phyloP scores from a whole-genome alignment of 2,113 vertebrate species.

The Festucalex cinctus region DNA sequence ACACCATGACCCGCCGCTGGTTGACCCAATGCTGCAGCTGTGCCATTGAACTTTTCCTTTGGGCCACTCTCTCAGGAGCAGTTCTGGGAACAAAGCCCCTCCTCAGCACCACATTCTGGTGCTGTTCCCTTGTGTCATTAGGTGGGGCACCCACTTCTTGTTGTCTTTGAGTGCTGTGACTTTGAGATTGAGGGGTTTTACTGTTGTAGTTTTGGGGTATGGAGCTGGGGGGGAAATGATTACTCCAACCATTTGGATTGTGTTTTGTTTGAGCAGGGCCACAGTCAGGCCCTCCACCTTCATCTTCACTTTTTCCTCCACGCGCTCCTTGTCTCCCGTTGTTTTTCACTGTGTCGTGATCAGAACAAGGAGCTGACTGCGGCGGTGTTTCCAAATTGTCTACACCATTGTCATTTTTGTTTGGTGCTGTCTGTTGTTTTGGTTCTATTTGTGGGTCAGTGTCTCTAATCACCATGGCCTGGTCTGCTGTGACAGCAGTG shows the following conservation, averaged over 20 bases:
- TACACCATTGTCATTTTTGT: conserved; percentile 52
- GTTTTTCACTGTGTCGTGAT: conserved; percentile 20
- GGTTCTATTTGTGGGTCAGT: conserved; percentile 67
- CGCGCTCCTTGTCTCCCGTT: conserved; percentile 23
- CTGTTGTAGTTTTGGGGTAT: conserved; percentile 30
- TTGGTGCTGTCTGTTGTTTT: conserved; percentile 58
- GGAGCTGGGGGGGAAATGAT: conserved; percentile 59
- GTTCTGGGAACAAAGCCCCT: conserved; percentile 76
- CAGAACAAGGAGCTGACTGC: conserved; percentile 28
- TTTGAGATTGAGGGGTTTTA: conserved; percentile 19
- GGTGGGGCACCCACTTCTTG: conserved; percentile 23
- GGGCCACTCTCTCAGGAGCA: conserved; percentile 83
- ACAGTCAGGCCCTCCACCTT: conserved; percentile 15
- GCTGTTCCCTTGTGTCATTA: conserved; percentile 31
- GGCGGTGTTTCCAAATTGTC: conserved; percentile 18
- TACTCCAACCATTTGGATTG: conserved; percentile 81
- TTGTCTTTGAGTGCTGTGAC: conserved; percentile 38
- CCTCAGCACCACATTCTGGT: conserved; percentile 71
- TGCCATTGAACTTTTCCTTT: conserved; percentile 93
- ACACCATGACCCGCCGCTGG: conserved; percentile 73
- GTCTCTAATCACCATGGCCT: conserved; percentile 55
- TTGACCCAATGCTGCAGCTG: conserved; percentile 97
- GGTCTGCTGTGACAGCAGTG: conserved; percentile 68
- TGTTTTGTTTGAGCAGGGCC: conserved; percentile 43
- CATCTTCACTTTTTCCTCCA: conserved; percentile 17